Base-by-base conservation (phyloP, 2,797 vertebrate genomes). In the Furcifer pardalis region DNA sequence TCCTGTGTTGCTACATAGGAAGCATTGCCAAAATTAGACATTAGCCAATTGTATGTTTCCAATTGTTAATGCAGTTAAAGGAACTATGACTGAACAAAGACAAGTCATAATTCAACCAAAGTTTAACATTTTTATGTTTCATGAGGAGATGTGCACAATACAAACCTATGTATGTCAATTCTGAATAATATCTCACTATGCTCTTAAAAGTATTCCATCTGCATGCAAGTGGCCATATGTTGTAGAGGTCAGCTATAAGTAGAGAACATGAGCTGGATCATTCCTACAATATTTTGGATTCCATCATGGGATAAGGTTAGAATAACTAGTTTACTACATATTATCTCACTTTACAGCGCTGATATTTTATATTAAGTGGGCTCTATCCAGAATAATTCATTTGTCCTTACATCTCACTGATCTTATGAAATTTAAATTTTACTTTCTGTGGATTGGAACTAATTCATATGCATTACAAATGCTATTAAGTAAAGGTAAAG, bases 71-170 rank as follows among this genome's bases (percentile, higher is more conserved):
- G 46, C 66, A 30, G 79, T 83, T 90, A 82, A 73, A 91, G 86
- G 49, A 89, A 87, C 60, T 78, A 85, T 1, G 4, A 60, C 81
- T 46, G 81, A 89, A 81, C 75, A 82, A 88, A 87, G 80, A 75
- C 65, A 85, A 72, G 71, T 46, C 62, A 75, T 66, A 78, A 59
- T 80, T 60, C 12, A 74, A 63, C 32, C 40, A 85, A 23, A 63
- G 71, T 56, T 75, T 49, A 66, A 62, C 12, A 59, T 21, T 42
- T 37, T 77, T n/a, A 40, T 21, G 17, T 65, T 72, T 79, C 60
- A 65, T 79, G 63, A 3, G 62, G 9, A 78, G 65, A 77, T 5
- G 2, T 76, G n/a, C 30, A 40, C 52, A 44, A 5, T 5, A 19
- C 19, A 52, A 42, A 23, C 30, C 69, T 72, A 32, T 42, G 7